These are phyloP conservation scores for Heliconius ismenius DNA, from an alignment of 2,888 invertebrate genomes.

Conservation along the genomic window DNA sequence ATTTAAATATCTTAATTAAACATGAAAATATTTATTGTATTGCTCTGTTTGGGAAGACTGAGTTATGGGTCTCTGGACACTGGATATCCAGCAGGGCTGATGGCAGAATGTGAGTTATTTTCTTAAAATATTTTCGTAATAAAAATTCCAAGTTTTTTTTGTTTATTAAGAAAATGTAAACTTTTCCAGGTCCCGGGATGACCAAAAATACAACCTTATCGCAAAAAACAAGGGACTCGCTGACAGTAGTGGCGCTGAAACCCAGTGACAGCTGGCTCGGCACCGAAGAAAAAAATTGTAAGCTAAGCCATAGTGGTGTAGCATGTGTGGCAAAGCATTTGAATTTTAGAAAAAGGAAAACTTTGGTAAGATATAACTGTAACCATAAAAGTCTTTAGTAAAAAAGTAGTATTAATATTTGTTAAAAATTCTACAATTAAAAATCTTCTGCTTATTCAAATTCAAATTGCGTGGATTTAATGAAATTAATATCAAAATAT, in stretches of 20 bases:
- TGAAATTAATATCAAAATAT: too few relatives aligned
- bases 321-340: slow-evolving; percentile 60
- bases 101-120: slow-evolving; percentile 66
- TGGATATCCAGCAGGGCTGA: slow-evolving; percentile 64
- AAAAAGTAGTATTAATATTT: too few relatives aligned
- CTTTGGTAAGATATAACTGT: slow-evolving; percentile 53
- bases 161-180: neutral
- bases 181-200: slow-evolving; percentile 69
- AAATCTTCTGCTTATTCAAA: too few relatives aligned
- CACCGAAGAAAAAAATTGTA: slow-evolving; percentile 57
- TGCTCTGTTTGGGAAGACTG: slow-evolving; percentile 44
- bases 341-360: slow-evolving; percentile 58
- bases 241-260: slow-evolving; percentile 57
- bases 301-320: slow-evolving; percentile 54
- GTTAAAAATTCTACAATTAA: too few relatives aligned
- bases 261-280: slow-evolving; percentile 53
- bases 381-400: neutral
- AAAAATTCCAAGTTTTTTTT: neutral
- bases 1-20: slow-evolving; percentile 2
- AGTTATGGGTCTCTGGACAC: slow-evolving; percentile 52
- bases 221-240: slow-evolving; percentile 55
- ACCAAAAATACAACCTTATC: slow-evolving; percentile 63
- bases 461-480: too few relatives aligned
- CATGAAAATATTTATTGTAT: slow-evolving; percentile 41
- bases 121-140: too few relatives aligned